Evolutionary conservation across 2,888 invertebrate genomes (phyloP).

Genomic region (Plebejus argus): DNA sequence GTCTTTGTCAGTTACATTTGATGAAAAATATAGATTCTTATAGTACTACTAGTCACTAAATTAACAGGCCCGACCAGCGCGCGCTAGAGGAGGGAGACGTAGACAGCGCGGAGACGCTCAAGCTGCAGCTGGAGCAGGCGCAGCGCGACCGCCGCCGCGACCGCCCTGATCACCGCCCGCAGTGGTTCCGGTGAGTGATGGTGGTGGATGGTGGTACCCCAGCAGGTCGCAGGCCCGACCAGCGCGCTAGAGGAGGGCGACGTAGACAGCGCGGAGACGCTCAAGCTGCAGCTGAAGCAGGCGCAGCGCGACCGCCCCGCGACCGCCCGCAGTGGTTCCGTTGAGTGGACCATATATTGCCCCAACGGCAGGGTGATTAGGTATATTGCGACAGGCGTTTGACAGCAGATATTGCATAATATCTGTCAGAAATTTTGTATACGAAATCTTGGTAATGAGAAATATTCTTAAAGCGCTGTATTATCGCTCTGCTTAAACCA

Average conservation of each 20-base stretch:
- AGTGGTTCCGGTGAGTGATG: conserved; percentile 83
- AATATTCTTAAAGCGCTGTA: too few relatives aligned
- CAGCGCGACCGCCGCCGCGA: conserved; percentile 86
- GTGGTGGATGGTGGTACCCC: too few relatives aligned
- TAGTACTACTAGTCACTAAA: too few relatives aligned
- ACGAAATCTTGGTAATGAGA: too few relatives aligned
- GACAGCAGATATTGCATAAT: too few relatives aligned
- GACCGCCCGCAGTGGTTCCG: conserved; percentile 83
- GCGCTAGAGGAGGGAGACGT: conserved; percentile 89
- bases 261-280: conserved; percentile 84
- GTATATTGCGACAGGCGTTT: too few relatives aligned
- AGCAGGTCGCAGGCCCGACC: conserved; percentile 83
- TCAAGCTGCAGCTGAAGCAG: conserved; percentile 87
- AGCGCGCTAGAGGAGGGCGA: conserved; percentile 89
- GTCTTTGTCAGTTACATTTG: too few relatives aligned
- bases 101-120: conserved; percentile 85
- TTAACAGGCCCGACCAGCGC: conserved; percentile 88
- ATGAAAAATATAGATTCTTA: too few relatives aligned
- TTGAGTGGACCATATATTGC: conserved; percentile 58
- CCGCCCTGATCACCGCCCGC: too few relatives aligned
- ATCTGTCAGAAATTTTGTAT: too few relatives aligned
- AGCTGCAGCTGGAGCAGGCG: conserved; percentile 86
- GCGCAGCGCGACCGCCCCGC: conserved; percentile 85
- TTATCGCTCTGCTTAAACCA: too few relatives aligned
- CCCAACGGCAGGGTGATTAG: too few relatives aligned